phyloP scores from a whole-genome alignment of 2,888 invertebrate species.

The Ganaspis brasiliensis region DNA sequence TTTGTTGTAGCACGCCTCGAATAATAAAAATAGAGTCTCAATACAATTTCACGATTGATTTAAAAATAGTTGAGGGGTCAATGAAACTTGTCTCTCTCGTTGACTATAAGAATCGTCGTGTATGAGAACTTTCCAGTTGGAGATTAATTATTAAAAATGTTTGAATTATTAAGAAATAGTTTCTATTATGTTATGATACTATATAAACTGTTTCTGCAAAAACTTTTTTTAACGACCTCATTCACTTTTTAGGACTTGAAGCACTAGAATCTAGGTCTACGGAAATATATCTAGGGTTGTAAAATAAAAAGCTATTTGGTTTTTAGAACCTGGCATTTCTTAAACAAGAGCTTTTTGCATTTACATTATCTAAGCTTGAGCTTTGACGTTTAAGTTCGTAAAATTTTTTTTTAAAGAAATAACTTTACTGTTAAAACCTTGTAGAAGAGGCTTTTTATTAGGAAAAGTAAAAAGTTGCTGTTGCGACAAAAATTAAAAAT shows the following conservation, averaged over 20 bases:
- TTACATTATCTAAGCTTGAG: background rate
- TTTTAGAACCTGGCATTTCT: background rate
- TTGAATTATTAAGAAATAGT: background rate
- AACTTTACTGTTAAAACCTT: background rate
- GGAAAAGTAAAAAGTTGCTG: background rate
- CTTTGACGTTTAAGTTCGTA: background rate
- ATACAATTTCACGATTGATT: background rate
- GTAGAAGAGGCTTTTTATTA: too few species aligned
- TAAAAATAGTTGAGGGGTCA: constrained; percentile 6
- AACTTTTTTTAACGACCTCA: background rate
- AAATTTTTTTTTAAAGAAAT: background rate
- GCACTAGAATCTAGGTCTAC: background rate
- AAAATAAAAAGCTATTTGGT: background rate
- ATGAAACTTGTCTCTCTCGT: background rate
- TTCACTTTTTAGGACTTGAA: background rate
- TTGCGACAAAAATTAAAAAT: too few species aligned
- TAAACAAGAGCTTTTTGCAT: constrained; percentile 1
- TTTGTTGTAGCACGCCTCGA: background rate
- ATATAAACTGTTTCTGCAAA: background rate
- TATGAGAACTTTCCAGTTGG: too few species aligned
- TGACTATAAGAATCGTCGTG: background rate
- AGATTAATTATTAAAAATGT: background rate
- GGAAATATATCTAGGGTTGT: background rate
- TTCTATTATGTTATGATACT: background rate
- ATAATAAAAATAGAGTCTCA: background rate